Base-by-base conservation (phyloP, 2,113 vertebrate genomes). In the Paralichthys olivaceus region DNA sequence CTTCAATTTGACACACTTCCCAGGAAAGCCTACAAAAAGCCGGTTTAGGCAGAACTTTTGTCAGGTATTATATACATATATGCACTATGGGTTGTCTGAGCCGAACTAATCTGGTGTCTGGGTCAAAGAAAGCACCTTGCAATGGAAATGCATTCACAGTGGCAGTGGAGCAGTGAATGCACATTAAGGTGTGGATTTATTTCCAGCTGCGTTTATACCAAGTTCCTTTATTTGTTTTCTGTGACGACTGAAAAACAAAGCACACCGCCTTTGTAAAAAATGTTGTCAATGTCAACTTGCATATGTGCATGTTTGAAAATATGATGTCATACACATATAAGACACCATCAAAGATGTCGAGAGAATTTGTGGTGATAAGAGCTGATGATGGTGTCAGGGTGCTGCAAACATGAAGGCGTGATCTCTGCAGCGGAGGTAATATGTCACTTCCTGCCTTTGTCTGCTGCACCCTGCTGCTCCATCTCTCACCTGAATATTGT, bases 1-100 rank as follows among this genome's bases (percentile, higher is more conserved):
- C 77, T 87, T 85, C 62, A 75, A 83, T 85, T 86, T 83, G 77
- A 84, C 76, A 90, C 69, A 59, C 73, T 77, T 80, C 69, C 74
- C 22, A 74, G 76, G 49, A 84, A 81, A 75, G 56, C 68, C 64
- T 1, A 13, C 37, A 69, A 34, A 80, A 81, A 85, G 77, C 60
- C 61, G 72, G 54, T 84, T 84, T 70, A 84, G 60, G 53, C 37
- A 79, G 76, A 83, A 86, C 73, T 72, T 89, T 68, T 75, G 78
- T 79, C 77, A 74, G 56, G 23, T 56, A 75, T 66, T 77, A 62
- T 63, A 60, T 49, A 59, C 26, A 67, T 19, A 85, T 54, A 72
- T 32, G 63, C 19, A 69, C 45, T 43, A 19, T 55, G 59, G 49
- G 34, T 43, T 2, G 17, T 49, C 43, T 77, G 51, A 72, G 77